These are phyloP conservation scores for Patiria pectinifera DNA, from an alignment of 53 echinoderm and acorn worm genomes.

Conservation along the genomic window DNA sequence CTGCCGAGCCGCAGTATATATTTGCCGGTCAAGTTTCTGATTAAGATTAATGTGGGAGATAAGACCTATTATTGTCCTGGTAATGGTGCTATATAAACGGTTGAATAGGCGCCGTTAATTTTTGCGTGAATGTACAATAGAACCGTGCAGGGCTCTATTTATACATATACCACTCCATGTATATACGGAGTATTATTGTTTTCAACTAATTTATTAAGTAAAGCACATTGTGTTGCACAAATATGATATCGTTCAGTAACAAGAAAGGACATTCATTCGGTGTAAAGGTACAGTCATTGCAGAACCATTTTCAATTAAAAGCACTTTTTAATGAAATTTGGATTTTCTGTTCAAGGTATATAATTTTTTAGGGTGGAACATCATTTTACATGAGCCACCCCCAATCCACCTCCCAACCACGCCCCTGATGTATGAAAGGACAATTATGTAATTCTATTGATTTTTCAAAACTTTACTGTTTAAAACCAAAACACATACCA, in stretches of 20 bases:
- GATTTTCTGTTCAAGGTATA: neutral
- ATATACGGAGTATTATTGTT: neutral
- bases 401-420: too few relatives aligned
- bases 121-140: neutral
- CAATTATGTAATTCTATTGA: too few relatives aligned
- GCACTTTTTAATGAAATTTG: neutral
- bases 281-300: too few relatives aligned
- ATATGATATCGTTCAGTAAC: too few relatives aligned
- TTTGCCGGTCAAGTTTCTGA: constrained; percentile 4
- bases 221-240: too few relatives aligned
- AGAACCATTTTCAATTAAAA: too few relatives aligned
- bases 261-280: too few relatives aligned
- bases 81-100: neutral
- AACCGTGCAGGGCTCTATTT: neutral
- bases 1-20: neutral
- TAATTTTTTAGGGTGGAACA: neutral
- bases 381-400: too few relatives aligned
- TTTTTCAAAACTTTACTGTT: too few relatives aligned
- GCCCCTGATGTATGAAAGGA: too few relatives aligned
- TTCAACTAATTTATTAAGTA: too few relatives aligned
- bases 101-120: neutral
- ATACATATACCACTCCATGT: neutral
- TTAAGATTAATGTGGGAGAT: constrained; percentile 32
- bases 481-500: too few relatives aligned
- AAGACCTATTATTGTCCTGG: neutral